phyloP scores from a whole-genome alignment of 2,113 vertebrate genomes.

The Galbula dea region DNA sequence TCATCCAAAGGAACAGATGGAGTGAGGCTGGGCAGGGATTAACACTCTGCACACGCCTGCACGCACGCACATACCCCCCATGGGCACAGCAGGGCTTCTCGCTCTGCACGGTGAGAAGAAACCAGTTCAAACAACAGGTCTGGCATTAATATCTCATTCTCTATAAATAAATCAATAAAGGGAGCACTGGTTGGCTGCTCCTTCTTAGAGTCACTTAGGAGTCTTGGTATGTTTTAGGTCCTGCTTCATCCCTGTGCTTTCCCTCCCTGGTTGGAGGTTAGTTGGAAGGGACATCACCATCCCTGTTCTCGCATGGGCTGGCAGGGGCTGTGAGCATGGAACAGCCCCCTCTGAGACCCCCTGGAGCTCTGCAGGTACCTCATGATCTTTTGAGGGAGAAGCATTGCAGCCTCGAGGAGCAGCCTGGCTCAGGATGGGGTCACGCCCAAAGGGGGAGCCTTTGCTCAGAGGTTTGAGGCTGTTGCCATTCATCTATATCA shows the following conservation, averaged over 20 bases:
- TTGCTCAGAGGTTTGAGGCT: not conserved
- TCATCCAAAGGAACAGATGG: constrained; percentile 17
- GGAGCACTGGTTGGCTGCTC: not conserved
- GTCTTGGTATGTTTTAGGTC: not conserved
- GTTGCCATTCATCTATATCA: not conserved
- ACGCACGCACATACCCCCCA: not conserved
- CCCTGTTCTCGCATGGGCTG: not conserved
- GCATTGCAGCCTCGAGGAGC: accelerated
- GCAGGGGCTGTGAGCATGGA: not conserved
- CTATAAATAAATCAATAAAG: constrained; percentile 65
- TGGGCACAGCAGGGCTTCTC: not conserved
- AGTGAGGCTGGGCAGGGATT: not conserved
- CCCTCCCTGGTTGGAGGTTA: accelerated
- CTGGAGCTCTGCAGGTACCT: not conserved
- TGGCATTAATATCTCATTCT: constrained; percentile 50
- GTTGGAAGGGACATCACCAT: not conserved
- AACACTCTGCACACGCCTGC: not conserved
- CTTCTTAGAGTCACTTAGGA: not conserved
- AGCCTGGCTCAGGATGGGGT: not conserved
- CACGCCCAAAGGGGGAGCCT: not conserved
- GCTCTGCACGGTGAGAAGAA: not conserved
- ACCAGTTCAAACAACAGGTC: constrained; percentile 53
- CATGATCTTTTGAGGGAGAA: not conserved
- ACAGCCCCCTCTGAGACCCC: not conserved
- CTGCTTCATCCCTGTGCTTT: not conserved